A percentile compares a stretch with the other conserved stretches of the same genome.
Conservation (phyloP, 2,888 invertebrate genomes). For the Leucophenga montana region DNA sequence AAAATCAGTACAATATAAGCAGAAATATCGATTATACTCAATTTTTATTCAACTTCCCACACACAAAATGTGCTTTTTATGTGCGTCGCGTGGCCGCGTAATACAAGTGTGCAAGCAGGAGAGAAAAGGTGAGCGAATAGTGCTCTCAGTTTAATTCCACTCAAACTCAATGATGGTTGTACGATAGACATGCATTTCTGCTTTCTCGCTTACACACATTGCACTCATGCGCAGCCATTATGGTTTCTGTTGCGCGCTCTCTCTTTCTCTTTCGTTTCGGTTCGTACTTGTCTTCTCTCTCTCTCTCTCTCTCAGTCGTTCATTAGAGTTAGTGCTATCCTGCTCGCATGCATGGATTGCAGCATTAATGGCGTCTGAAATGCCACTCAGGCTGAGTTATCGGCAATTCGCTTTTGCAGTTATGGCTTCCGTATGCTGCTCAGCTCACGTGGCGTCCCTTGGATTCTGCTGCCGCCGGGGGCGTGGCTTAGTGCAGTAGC, state of each 20-base stretch:
- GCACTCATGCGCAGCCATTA: constrained; percentile 54
- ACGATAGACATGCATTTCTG: no score
- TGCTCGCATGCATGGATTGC: constrained; percentile 44
- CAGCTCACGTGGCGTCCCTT: no score
- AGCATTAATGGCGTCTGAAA: constrained; percentile 44
- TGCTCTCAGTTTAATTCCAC: not conserved
- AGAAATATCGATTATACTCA: constrained; percentile 66
- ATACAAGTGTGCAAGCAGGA: constrained; percentile 20
- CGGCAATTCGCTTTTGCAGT: constrained; percentile 68
- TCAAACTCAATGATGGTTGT: constrained; percentile 38
- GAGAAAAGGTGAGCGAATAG: constrained; percentile 27
- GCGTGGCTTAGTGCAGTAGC: constrained; percentile 67
- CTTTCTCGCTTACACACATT: constrained; percentile 36
- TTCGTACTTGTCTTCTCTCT: not conserved
- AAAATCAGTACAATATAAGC: constrained; percentile 48
- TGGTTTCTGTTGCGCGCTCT: constrained; percentile 44
- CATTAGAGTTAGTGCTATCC: constrained; percentile 38
- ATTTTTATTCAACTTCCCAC: constrained; percentile 57
- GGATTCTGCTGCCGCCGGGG: constrained; percentile 36
- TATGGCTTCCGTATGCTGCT: constrained; percentile 72
- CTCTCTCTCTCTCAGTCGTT: not conserved
- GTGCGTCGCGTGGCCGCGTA: constrained; percentile 62
- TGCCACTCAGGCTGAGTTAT: constrained; percentile 69
- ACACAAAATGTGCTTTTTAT: constrained; percentile 59
- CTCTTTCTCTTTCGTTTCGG: constrained; percentile 41